A percentile compares a stretch with the other conserved stretches of the same genome.
These are phyloP conservation scores for Pseudomugil gertrudae DNA, from an alignment of 2,797 vertebrate species.

Conservation along the genomic window DNA sequence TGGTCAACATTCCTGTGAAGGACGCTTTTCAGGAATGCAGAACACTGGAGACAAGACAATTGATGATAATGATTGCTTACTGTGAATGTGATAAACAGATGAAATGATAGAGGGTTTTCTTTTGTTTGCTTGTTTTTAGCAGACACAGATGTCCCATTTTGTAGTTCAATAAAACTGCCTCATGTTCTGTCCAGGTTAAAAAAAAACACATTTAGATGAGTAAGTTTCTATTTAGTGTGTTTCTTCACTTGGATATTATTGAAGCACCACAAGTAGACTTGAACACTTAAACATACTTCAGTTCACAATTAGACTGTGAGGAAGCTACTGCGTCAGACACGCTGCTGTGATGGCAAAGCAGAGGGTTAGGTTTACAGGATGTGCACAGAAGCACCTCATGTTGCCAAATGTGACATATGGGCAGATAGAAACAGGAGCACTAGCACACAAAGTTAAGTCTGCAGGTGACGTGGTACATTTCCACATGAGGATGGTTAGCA, in stretches of 20 bases:
- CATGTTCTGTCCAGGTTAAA: background rate
- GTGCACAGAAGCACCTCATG: slow-evolving; percentile 33
- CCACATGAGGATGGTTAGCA: background rate
- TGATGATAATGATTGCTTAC: slow-evolving; percentile 1
- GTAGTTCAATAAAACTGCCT: background rate
- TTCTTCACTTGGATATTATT: too few relatives aligned
- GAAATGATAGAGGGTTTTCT: background rate
- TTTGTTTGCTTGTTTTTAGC: background rate
- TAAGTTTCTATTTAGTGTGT: background rate
- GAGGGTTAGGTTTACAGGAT: slow-evolving; percentile 41
- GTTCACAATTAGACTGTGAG: background rate
- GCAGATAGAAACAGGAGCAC: slow-evolving; percentile 38
- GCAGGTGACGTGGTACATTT: slow-evolving; percentile 6
- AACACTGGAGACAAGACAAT: background rate
- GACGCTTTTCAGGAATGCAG: slow-evolving; percentile 1
- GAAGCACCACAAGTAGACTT: background rate
- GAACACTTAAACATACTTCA: background rate
- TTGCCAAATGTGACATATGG: slow-evolving; percentile 55
- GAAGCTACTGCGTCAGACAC: background rate
- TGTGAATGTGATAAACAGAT: slow-evolving; percentile 12
- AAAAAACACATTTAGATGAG: background rate
- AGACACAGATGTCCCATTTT: background rate
- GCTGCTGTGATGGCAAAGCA: slow-evolving; percentile 25
- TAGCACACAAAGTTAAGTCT: slow-evolving; percentile 18
- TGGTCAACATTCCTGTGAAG: background rate